Base-by-base conservation (phyloP, 2,113 vertebrate species). In the Beaufortia kweichowensis region DNA sequence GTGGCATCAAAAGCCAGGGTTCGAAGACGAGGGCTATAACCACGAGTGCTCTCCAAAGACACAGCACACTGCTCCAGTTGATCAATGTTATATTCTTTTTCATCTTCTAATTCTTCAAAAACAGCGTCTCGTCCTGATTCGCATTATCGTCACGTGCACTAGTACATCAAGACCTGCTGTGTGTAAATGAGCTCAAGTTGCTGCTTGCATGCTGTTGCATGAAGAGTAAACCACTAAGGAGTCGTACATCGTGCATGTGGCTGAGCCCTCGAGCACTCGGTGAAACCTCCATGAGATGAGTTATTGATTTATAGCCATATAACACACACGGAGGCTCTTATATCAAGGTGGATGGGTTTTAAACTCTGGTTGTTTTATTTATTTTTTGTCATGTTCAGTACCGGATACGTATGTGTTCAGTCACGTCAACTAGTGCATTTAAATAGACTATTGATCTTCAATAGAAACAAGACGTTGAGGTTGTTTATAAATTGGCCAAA, bases 221-320 rank as follows among this genome's bases (percentile, higher is more conserved):
- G 15, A 62, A 41, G n/a, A n/a, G n/a, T 50, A 43, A 39, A 31
- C 21, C 21, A n/a, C 24, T 46, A 29, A 41, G 24, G 14, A 48
- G n/a, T 1, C 4, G 3, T 41, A 57, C 23, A 71, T 41, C 26
- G 31, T 57, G 53, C 21, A 24, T 59, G 7, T 57, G 53, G 43
- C 41, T n/a, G 23, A 14, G 68, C 68, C 53, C 68, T 71, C 33
- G 15, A 62, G 73, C 67, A 21, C 50, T 29, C 53, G 0, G 12
- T 69, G 21, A 41, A 53, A 26, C 28, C 26, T 69, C 3, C 9
- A 29, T 60, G 62, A 65, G 67, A 28, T 15, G 56, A 63, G 80
- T 48, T 78, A 81, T 81, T 81, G 77, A 78, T 82, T 55, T 14
- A 78, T 39, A 70, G 4, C 23, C 10, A 62, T 35, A 81, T 63